phyloP scores from a whole-genome alignment of 2,113 vertebrate genomes.

The Paramormyrops kingsleyae region DNA sequence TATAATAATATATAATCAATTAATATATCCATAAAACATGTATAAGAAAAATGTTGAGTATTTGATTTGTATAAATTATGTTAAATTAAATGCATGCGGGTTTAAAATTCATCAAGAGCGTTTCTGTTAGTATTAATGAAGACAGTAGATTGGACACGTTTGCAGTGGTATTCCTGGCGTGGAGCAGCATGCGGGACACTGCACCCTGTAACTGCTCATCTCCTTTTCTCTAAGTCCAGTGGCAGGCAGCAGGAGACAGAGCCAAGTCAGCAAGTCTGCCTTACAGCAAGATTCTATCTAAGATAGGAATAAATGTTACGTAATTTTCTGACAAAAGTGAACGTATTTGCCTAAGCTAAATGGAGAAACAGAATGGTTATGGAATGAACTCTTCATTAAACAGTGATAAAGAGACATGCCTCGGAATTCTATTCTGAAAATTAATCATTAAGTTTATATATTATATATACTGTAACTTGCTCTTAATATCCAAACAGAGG shows the following conservation, averaged over 20 bases:
- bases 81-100: conserved; percentile 35
- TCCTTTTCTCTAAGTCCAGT: conserved; percentile 32
- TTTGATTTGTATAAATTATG: not conserved
- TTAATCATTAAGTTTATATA: not conserved
- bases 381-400: not conserved
- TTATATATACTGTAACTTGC: not conserved
- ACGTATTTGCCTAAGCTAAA: not conserved
- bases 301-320: not conserved
- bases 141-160: conserved; percentile 44
- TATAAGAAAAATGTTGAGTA: conserved; percentile 33
- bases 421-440: not conserved
- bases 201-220: not conserved
- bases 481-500: not conserved
- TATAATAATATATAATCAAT: not conserved
- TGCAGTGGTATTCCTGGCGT: conserved; percentile 18
- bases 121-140: conserved; percentile 58
- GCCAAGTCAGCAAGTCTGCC: not conserved
- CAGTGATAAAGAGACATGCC: not conserved
- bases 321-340: not conserved
- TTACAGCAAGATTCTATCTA: not conserved
- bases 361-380: not conserved
- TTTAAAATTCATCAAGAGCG: conserved; percentile 19
- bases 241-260: conserved; percentile 43
- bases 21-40: conserved; percentile 46
- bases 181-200: conserved; percentile 26